Evolutionary conservation across 1,140 invertebrate species (phyloP).

Genomic region (Heliconius melpomene): DNA sequence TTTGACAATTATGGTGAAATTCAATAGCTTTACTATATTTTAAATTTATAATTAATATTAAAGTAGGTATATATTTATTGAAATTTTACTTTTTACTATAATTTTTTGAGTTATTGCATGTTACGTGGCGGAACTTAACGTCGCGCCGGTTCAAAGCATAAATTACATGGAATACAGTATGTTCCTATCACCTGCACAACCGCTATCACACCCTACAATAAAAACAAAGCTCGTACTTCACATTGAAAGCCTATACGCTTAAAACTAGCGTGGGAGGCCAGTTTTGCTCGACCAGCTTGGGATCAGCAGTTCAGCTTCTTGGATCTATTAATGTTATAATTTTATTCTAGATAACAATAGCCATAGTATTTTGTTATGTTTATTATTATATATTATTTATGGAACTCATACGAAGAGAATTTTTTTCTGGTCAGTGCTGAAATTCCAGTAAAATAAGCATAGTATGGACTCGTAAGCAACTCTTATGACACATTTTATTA

Average conservation of each 20-base stretch:
- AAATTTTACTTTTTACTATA: too few relatives aligned
- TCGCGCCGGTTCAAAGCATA: neutral
- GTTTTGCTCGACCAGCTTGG: constrained; percentile 24
- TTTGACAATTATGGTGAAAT: too few relatives aligned
- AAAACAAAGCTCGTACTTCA: constrained; percentile 56
- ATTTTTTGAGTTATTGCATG: too few relatives aligned
- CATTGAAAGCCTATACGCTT: constrained; percentile 46
- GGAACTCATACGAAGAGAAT: neutral
- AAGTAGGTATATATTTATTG: too few relatives aligned
- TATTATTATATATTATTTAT: neutral
- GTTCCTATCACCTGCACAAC: constrained; percentile 48
- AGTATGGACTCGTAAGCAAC: too few relatives aligned
- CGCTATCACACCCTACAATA: constrained; percentile 42
- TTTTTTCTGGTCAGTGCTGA: too few relatives aligned
- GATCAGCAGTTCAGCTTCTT: constrained; percentile 36
- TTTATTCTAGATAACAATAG: constrained; percentile 23
- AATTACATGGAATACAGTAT: neutral
- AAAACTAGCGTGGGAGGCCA: constrained; percentile 58
- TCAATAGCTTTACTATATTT: too few relatives aligned
- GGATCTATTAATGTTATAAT: constrained; percentile 24
- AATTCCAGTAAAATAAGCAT: too few relatives aligned
- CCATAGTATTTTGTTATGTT: neutral
- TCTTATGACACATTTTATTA: too few relatives aligned
- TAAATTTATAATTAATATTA: too few relatives aligned
- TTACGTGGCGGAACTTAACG: too few relatives aligned